Conservation (phyloP, 2,797 vertebrate genomes). For the Acanthurus lineatus region DNA sequence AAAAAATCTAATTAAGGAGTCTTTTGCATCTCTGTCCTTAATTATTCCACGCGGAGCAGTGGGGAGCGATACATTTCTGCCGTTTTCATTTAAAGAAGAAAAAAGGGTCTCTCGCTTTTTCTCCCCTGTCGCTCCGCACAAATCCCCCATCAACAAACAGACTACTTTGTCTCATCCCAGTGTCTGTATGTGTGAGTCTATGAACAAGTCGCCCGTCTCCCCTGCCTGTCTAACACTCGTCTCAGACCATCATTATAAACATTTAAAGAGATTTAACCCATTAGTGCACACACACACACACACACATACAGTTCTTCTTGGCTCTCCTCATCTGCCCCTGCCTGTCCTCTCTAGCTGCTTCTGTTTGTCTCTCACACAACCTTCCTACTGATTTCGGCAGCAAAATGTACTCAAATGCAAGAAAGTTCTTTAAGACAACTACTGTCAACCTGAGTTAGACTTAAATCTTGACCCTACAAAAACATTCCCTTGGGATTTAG, state of each 20-base stretch:
- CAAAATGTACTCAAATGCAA: neutral
- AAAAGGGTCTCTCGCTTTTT: constrained; percentile 56
- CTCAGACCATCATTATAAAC: constrained; percentile 52
- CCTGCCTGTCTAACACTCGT: constrained; percentile 40
- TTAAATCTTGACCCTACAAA: constrained; percentile 12
- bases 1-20: constrained; percentile 90
- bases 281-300: constrained; percentile 1
- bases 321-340: constrained; percentile 12
- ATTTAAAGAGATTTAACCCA: constrained; percentile 58
- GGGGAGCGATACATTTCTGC: constrained; percentile 76
- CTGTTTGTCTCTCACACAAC: neutral
- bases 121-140: constrained; percentile 36
- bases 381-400: neutral
- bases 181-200: constrained; percentile 28
- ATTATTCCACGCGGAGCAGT: constrained; percentile 83
- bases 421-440: neutral
- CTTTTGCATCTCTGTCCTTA: constrained; percentile 86
- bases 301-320: neutral
- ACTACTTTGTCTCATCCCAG: constrained; percentile 43
- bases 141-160: constrained; percentile 68
- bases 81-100: constrained; percentile 80
- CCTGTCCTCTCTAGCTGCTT: neutral
- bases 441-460: neutral
- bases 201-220: constrained; percentile 25
- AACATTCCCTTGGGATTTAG: constrained; percentile 8